Base-by-base conservation (phyloP, 2,888 invertebrate species). In the Idaea biselata region DNA sequence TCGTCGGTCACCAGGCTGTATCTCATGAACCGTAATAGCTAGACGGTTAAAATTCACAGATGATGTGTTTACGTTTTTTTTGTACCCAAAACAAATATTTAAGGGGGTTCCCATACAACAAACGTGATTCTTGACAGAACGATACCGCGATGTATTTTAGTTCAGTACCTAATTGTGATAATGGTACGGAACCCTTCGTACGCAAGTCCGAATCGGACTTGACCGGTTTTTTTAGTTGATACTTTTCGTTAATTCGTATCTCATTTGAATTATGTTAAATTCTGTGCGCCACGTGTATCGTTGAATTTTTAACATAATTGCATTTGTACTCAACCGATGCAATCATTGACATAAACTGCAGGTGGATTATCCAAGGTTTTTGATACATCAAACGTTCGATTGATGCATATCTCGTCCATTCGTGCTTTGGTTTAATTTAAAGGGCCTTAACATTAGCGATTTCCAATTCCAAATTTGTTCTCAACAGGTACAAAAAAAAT, bases 281-380 rank as follows among this genome's bases (percentile, higher is more conserved):
- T 44, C 8, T 14, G 66, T 70, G 73, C 73, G 75, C 74, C 72
- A 59, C 65, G 62, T 62, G 63, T 64, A 68, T 68, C 67, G 58
- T 72, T 81, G 82, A 81, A 86, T 83, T 79, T n/a, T 82, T 82
- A 80, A 83, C 44, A 44, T 44, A 78, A 65, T 74, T 81, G 78
- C 78, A 83, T 87, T 83, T 81, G 86, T 84, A 83, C 74, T 73
- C 82, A 74, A 77, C 75, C 75, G 80, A 82, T 82, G 84, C 77
- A 78, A 76, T 74, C 79, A 77, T 76, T 82, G 79, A 77, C 72
- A 78, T 76, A 80, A 80, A 70, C 66, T 73, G 82, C 87, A 86
- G 85, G 80, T 86, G 87, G 76, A 69, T 66, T 67, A 68, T 74
- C 72, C 86, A 88, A 88, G 87, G 86, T 70, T 80, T 78, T 82